These are phyloP conservation scores for Agrochola lota DNA, from an alignment of 2,888 invertebrate genomes.

Conservation along the genomic window DNA sequence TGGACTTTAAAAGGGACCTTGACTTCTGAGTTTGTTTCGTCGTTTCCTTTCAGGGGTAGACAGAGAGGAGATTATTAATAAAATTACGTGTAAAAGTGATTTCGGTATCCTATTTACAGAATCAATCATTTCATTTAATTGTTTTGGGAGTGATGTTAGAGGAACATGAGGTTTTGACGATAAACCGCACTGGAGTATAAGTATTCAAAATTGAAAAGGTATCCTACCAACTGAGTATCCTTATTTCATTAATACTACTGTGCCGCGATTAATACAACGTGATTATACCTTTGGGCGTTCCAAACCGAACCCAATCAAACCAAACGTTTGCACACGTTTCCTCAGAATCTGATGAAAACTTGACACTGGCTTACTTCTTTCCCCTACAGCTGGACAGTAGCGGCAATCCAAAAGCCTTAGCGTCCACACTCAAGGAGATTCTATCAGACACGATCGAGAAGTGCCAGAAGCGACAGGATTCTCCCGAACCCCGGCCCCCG, in stretches of 20 bases:
- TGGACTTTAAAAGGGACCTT: neutral
- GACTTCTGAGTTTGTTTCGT: neutral
- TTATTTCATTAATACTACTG: neutral
- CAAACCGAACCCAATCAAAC: neutral
- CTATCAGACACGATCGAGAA: slow-evolving; percentile 84
- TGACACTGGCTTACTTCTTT: neutral
- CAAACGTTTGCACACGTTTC: neutral
- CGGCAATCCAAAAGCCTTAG: slow-evolving; percentile 83
- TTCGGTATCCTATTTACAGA: neutral
- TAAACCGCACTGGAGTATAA: neutral
- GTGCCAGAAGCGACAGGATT: slow-evolving; percentile 69
- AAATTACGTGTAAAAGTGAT: neutral
- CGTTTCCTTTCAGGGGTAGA: neutral
- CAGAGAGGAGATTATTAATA: too few species aligned
- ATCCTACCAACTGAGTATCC: neutral
- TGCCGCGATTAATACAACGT: neutral
- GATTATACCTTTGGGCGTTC: neutral
- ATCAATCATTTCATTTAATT: neutral
- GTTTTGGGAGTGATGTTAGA: too few species aligned
- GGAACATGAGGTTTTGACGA: neutral
- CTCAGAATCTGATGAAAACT: neutral
- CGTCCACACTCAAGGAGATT: slow-evolving; percentile 84
- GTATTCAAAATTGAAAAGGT: neutral
- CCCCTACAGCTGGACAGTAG: slow-evolving; percentile 82
- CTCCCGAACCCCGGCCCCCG: slow-evolving; percentile 63